Base-by-base conservation (phyloP, 2,888 invertebrate species). In the Acanthosepion lycidas region DNA sequence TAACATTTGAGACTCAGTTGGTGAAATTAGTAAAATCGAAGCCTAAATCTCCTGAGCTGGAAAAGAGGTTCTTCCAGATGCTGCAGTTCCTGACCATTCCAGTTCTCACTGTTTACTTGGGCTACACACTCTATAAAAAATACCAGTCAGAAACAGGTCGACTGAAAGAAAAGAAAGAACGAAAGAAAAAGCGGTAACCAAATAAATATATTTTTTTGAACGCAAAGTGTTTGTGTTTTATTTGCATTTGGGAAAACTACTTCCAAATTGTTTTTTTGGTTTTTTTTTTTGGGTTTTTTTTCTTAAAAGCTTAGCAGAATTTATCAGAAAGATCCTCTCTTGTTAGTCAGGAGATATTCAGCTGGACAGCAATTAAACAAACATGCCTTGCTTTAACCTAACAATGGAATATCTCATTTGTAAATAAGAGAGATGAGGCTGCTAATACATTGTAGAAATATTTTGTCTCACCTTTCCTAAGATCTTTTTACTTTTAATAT, bases 1-100 rank as follows among this genome's bases (percentile, higher is more conserved):
- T 96, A 92, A 96, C 95, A 51, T 96, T 96, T 91, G 96, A 96
- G 51, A 96, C 96, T 2, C 96, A 96, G 95, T 94, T 96, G 48
- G 92, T 96, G 42, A 55, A 94, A 0, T 91, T 96, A 48, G 95
- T 96, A 92, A 96, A 96, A 95, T 96, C 96, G 33, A 95, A 95
- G 53, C 93, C 93, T 6, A 93, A 93, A 9, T 94, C 95, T 91
- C 94, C 94, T 6, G 55, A 94, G 18, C 53, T 48, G 42, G 95
- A 95, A 91, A 78, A 92, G n/a, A 55, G 53, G 26, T 93, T 95
- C 18, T 53, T 95, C 92, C 91, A 95, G 23, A 93, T 94, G 20
- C 78, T 95, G 8, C 95, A 95, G 92, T 94, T 95, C 26, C 23
- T 95, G 78, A 78, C 95, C 20, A 33, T 95, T 18, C 96, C 96